Percentiles rank a stretch among this genome's conserved stretches.
Conservation (phyloP, 2,797 vertebrate species). For the Poeciliopsis turneri region DNA sequence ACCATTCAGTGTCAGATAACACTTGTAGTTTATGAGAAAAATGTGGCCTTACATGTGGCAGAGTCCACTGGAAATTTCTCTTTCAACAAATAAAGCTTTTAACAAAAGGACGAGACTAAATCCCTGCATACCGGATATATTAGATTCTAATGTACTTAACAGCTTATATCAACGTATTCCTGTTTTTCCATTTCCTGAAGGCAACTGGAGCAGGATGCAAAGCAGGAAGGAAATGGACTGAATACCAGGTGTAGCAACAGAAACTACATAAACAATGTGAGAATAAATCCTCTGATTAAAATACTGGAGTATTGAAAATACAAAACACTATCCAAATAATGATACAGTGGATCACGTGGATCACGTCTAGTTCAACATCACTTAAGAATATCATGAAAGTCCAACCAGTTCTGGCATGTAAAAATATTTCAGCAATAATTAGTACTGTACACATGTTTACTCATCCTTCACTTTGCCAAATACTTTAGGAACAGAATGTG, state of each 20-base stretch:
- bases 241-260: conserved; percentile 37
- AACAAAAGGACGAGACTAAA: neutral
- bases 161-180: conserved; percentile 17
- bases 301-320: conserved; percentile 3
- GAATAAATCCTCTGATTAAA: conserved; percentile 5
- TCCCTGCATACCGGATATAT: conserved; percentile 2
- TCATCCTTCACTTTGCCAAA: neutral
- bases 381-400: neutral
- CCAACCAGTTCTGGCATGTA: conserved; percentile 14
- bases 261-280: conserved; percentile 37
- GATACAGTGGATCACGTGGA: neutral
- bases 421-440: conserved; percentile 7
- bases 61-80: neutral
- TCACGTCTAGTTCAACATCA: neutral
- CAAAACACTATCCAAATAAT: neutral
- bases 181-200: conserved; percentile 20
- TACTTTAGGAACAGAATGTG: neutral
- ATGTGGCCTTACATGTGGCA: neutral
- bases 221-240: conserved; percentile 45
- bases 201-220: conserved; percentile 42
- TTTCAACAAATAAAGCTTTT: neutral
- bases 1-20: conserved; percentile 23
- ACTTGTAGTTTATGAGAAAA: conserved; percentile 18
- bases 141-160: neutral
- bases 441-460: neutral